These are phyloP conservation scores for Excalfactoria chinensis DNA, from an alignment of 2,113 vertebrate genomes.

Conservation along the genomic window DNA sequence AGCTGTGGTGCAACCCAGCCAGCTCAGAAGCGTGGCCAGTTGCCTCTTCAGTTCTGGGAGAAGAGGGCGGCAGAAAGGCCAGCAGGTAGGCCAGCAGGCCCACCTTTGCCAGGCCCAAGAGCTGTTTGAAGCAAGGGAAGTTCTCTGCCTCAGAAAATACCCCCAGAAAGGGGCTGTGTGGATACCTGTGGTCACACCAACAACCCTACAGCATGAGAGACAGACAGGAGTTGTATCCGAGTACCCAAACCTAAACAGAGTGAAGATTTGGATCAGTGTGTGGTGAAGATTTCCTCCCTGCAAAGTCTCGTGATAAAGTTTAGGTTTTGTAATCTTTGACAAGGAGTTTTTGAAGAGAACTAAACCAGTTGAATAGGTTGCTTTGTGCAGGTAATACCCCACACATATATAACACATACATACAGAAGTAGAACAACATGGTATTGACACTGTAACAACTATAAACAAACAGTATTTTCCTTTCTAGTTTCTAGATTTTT, in stretches of 20 bases:
- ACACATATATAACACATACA: background rate
- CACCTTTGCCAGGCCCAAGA: background rate
- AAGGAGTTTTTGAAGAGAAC: background rate
- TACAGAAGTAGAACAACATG: background rate
- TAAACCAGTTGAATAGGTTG: too few species aligned
- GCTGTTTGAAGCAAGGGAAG: background rate
- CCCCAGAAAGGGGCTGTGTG: accelerated
- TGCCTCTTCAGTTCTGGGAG: background rate
- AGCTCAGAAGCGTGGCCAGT: background rate
- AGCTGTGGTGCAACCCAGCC: accelerated
- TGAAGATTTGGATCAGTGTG: background rate
- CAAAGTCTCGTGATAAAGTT: background rate
- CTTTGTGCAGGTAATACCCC: background rate
- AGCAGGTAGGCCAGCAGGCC: background rate
- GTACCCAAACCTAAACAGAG: background rate
- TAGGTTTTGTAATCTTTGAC: background rate
- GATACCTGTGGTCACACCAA: background rate
- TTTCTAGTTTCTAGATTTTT: background rate
- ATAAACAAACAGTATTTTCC: background rate
- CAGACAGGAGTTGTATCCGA: background rate
- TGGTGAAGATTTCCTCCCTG: background rate
- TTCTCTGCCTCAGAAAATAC: background rate
- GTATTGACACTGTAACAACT: background rate
- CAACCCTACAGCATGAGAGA: background rate
- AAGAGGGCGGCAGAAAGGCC: background rate